Base-by-base conservation (phyloP, 2,113 vertebrate species). In the Sprattus sprattus region DNA sequence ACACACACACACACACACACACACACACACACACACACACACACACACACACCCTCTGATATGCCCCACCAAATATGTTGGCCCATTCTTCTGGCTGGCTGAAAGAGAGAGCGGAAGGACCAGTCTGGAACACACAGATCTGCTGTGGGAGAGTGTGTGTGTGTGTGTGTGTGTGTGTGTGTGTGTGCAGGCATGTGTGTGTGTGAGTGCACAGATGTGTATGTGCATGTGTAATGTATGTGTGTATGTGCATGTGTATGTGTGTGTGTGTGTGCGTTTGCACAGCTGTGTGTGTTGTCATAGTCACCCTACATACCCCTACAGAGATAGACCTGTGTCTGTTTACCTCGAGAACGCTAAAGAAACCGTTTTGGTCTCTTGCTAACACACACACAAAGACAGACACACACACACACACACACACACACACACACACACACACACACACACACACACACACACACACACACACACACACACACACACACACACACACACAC, bases 1-100 rank as follows among this genome's bases (percentile, higher is more conserved):
- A 84, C 84, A 82, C 85, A 81, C 87, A 80, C 83, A 60, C 47
- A 50, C 52, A 50, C 64, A 54, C 80, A 81, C 54, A 47, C 84
- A 81, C 64, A 45, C 60, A 28, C 60, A 60, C 54, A 82, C 90
- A 91, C 45, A 81, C 86, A 84, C 84, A 82, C 84, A 82, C 87
- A 80, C 82, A 64, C 47, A 50, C 47, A 44, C 54, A 46, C 80
- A 81, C 57, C 44, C 84, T 71, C 50, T 2, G 57, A 64, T 64
- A 64, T 64, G 57, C 28, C 52, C 81, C 25, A 80, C n/a, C 22
- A 52, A 85, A 81, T 50, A 64, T 87, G 32, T 45, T 57, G n/a
- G 87, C 78, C 84, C 80, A 49, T 88, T 89, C 84, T 64, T 87
- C 84, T 10, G 80, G 57, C 82, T 45, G 85, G 50, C 87, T 90